Base-by-base conservation (phyloP, 1,140 invertebrate genomes). In the Chrysoperla carnea region DNA sequence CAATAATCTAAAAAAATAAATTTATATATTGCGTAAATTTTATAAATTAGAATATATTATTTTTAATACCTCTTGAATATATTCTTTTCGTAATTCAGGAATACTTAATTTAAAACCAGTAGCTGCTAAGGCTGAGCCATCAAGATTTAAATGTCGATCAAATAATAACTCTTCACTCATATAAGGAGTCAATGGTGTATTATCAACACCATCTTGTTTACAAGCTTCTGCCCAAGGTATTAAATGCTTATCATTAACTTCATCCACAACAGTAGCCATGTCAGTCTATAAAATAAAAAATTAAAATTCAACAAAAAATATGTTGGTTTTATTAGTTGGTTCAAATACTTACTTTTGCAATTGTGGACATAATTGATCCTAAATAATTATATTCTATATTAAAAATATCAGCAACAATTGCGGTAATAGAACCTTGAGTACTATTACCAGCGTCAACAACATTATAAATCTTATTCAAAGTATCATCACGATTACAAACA, bases 201-300 rank as follows among this genome's bases (percentile, higher is more conserved):
- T 90, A 48, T 70, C 65, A 14, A 92, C 75, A 36, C 67, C 68
- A 63, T 84, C 77, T 48, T 67, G 65, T 45, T 75, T 69, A 59
- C 87, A 92, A 37, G 83, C 74, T 53, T 81, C 79, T 6, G 85
- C 86, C 89, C 89, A 94, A 7, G 86, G 86, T 1, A 71, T 73
- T 64, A 91, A 73, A 60, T 92, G 89, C 57, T 90, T 90, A 57
- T 92, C 88, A 62, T 92, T 92, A 0, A 85, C 84, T 51, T 92
- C 86, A 47, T 89, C 84, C 0, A 86, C 80, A 23, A 88, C 75
- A 15, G 70, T 68, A n/a, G 67, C 69, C 61, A 86, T 66, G 61
- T 83, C 81, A 15, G 63, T 64, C 78, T 81, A 50, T 6, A 64
- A 57, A 43, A 50, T 6, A 64, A 57, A 43, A 48, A 45, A 46